Percentiles rank a stretch among this genome's conserved stretches.
These are phyloP conservation scores for Steinernema hermaphroditum DNA, from an alignment of 2,888 invertebrate species.

Conservation along the genomic window DNA sequence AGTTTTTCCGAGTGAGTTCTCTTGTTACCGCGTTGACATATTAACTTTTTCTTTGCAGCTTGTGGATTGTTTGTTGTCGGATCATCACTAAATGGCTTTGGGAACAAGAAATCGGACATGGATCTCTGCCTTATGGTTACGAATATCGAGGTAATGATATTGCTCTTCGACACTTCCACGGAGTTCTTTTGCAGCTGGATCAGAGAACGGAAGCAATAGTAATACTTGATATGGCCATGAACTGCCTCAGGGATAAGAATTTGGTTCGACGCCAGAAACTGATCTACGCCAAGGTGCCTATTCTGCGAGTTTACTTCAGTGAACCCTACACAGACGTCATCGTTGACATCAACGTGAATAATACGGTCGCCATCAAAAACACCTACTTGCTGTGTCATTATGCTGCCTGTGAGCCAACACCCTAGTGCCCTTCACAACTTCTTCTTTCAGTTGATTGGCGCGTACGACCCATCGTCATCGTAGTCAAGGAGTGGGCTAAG, in stretches of 20 bases:
- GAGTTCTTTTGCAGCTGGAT: constrained; percentile 71
- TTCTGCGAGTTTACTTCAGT: constrained; percentile 68
- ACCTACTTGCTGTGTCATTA: constrained; percentile 90
- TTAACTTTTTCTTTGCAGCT: constrained; percentile 42
- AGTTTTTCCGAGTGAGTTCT: constrained; percentile 53
- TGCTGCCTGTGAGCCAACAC: constrained; percentile 81
- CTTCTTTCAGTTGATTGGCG: constrained; percentile 85
- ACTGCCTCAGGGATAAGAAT: constrained; percentile 46
- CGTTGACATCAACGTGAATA: constrained; percentile 95
- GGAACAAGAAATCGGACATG: constrained; percentile 86
- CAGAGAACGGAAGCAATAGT: constrained; percentile 77
- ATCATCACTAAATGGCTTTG: constrained; percentile 95
- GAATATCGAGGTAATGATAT: constrained; percentile 70
- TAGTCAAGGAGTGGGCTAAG: constrained; percentile 92
- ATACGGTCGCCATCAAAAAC: constrained; percentile 90
- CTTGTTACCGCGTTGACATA: neutral
- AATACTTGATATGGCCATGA: constrained; percentile 54
- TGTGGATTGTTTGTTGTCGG: constrained; percentile 84
- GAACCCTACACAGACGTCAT: constrained; percentile 74
- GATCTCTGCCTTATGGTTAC: constrained; percentile 89
- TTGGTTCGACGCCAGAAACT: constrained; percentile 74
- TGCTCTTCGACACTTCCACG: too few species aligned
- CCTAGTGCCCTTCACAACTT: constrained; percentile 63
- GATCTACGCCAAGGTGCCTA: constrained; percentile 91
- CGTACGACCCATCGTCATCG: constrained; percentile 85